Conservation (phyloP, 1,140 invertebrate species). For the Archivesica marissinica region DNA sequence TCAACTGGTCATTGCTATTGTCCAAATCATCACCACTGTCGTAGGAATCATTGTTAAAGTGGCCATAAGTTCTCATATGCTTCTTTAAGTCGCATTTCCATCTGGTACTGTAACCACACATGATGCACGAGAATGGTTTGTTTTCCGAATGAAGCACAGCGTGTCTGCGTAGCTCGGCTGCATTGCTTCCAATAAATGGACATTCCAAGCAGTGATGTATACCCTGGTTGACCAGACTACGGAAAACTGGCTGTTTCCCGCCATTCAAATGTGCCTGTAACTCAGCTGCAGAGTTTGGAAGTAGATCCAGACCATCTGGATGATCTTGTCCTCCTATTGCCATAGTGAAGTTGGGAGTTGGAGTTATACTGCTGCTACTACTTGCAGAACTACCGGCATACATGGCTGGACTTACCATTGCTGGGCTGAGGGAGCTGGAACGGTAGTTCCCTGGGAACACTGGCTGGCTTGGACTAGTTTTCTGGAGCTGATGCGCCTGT, state of each 20-base stretch:
- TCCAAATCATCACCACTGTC: constrained; percentile 48
- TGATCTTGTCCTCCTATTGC: constrained; percentile 22
- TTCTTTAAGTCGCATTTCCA: constrained; percentile 84
- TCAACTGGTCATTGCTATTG: constrained; percentile 13
- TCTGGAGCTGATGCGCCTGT: constrained; percentile 51
- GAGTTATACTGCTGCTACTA: not conserved
- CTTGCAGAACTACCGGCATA: not conserved
- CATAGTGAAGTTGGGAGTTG: constrained; percentile 52
- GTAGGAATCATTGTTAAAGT: constrained; percentile 61
- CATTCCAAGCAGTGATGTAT: constrained; percentile 81
- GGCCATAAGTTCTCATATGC: constrained; percentile 81
- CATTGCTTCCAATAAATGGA: constrained; percentile 81
- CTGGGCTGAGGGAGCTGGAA: constrained; percentile 13
- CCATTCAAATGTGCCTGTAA: not conserved
- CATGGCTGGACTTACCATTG: constrained; percentile 2
- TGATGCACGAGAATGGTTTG: constrained; percentile 82
- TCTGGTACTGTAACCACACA: constrained; percentile 81
- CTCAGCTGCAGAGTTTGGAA: not conserved
- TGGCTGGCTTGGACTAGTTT: constrained; percentile 40
- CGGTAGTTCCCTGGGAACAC: constrained; percentile 22
- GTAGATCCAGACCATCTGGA: not conserved
- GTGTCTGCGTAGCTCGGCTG: constrained; percentile 82
- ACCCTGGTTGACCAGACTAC: constrained; percentile 74
- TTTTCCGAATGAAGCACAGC: constrained; percentile 81
- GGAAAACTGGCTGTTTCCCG: constrained; percentile 65